These are phyloP conservation scores for Xerus inauris DNA, from an alignment of 2,113 vertebrate genomes.

Conservation along the genomic window DNA sequence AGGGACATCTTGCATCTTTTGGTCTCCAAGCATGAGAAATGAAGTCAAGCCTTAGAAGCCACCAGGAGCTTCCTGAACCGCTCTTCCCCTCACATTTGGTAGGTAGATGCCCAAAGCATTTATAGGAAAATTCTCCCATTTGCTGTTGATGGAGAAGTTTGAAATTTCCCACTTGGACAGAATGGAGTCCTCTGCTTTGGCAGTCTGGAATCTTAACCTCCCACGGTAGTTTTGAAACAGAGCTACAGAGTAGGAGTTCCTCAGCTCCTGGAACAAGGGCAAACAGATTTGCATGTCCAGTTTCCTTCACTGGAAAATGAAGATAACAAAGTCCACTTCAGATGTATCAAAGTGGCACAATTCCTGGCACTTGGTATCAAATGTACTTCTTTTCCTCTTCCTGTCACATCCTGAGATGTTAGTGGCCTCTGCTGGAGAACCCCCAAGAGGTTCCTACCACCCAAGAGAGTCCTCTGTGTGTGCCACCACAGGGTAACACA, in stretches of 20 bases:
- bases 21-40: not conserved
- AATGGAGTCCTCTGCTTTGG: not conserved
- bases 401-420: not conserved
- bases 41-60: not conserved
- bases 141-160: not conserved
- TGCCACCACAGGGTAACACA: not conserved
- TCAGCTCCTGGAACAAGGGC: not conserved
- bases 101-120: not conserved
- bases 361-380: not conserved
- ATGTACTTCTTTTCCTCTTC: too few species aligned
- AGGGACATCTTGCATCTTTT: not conserved
- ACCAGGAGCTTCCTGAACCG: not conserved
- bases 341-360: not conserved
- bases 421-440: not conserved
- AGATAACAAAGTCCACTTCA: not conserved
- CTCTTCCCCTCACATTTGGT: not conserved
- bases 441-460: not conserved
- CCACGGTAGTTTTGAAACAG: not conserved
- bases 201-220: not conserved
- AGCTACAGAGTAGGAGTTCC: not conserved
- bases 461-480: not conserved
- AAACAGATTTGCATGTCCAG: not conserved
- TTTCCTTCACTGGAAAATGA: not conserved
- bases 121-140: not conserved
- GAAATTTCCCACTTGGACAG: not conserved